Conservation (phyloP, 2,113 vertebrate species). For the Azemiops feae region DNA sequence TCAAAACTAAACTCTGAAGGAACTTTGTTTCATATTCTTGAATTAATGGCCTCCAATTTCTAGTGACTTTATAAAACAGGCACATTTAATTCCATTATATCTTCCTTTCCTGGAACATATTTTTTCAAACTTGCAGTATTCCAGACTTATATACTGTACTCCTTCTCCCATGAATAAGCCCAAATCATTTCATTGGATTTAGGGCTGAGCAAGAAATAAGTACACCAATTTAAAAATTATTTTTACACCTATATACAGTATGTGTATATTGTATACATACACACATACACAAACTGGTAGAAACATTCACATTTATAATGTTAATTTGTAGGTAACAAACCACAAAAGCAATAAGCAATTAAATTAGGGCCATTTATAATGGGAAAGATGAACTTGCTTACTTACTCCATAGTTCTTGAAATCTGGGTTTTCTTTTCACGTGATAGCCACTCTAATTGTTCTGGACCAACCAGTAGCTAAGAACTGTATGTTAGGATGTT, state of each 20-base stretch:
- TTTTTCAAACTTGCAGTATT: neutral
- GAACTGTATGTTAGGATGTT: too few species aligned
- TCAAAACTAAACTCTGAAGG: neutral
- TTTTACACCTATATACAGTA: neutral
- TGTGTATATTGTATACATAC: neutral
- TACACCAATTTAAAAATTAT: neutral
- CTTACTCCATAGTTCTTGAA: neutral
- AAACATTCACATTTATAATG: neutral
- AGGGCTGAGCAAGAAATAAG: neutral
- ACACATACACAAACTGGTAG: neutral
- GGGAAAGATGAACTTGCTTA: neutral
- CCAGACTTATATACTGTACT: neutral
- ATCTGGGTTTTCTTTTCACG: neutral
- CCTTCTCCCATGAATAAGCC: neutral
- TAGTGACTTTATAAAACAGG: neutral
- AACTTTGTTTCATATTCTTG: neutral
- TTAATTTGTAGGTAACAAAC: neutral
- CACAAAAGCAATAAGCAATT: neutral
- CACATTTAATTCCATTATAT: neutral
- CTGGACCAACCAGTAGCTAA: too few species aligned
- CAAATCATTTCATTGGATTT: neutral
- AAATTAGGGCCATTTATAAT: neutral
- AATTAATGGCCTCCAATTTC: neutral
- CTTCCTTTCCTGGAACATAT: neutral
- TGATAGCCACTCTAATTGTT: neutral